Evolutionary conservation across 2,113 vertebrate genomes (phyloP).

Genomic region (Coturnix japonica): DNA sequence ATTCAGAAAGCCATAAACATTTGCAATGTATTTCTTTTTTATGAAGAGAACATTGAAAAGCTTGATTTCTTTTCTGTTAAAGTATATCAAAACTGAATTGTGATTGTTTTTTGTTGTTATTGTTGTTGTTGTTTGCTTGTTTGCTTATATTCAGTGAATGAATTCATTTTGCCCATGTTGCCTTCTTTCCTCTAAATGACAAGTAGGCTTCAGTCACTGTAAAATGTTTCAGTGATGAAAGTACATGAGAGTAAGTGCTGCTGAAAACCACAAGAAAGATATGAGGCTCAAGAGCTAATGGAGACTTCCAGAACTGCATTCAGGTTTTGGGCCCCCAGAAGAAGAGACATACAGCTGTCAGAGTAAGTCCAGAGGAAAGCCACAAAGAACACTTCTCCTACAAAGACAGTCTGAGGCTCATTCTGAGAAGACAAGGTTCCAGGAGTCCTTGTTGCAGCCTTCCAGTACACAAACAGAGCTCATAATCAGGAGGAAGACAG

Average conservation of each 20-base stretch:
- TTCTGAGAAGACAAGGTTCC: too few relatives aligned
- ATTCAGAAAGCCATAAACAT: background rate
- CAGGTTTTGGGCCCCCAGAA: too few relatives aligned
- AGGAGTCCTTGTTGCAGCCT: too few relatives aligned
- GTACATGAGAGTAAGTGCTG: background rate
- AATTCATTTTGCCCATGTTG: rapidly evolving
- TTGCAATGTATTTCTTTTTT: background rate
- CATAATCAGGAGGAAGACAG: too few relatives aligned
- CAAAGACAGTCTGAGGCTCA: too few relatives aligned
- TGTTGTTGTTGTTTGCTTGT: background rate
- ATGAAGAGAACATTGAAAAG: background rate
- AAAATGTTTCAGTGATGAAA: background rate
- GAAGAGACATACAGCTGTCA: too few relatives aligned
- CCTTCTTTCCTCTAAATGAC: background rate
- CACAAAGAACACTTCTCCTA: too few relatives aligned
- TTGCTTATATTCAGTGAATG: too few relatives aligned
- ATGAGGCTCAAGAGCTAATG: background rate
- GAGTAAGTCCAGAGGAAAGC: too few relatives aligned
- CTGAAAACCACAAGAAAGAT: background rate
- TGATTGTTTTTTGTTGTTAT: too few relatives aligned
- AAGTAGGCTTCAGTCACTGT: background rate
- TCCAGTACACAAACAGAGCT: too few relatives aligned
- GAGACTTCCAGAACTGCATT: background rate
- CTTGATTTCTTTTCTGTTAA: background rate
- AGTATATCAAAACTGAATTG: background rate